Evolutionary conservation across 1,140 invertebrate species (phyloP), one percentile per base, ranked within the genome.

Genomic region (Drosophila melanica): DNA sequence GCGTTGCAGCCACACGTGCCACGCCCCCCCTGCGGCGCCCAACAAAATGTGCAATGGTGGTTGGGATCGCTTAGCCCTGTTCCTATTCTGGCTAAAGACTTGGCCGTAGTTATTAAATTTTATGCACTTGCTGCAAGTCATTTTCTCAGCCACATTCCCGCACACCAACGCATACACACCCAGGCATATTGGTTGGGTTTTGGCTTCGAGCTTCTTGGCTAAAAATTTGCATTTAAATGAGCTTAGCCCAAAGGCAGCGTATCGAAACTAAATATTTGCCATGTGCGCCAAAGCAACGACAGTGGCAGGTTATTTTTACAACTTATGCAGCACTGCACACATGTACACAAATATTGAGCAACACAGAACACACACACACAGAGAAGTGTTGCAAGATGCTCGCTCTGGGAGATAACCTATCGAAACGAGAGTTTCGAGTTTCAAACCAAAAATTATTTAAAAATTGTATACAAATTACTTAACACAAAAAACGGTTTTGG

Each of bases 291-390:
- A 18, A 58, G 58, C 47, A 64, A 37, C 41, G 70, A 47, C 77
- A 67, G 81, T 30, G 53, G 45, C 41, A 54, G 69, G 79, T 82
- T 89, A 87, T 87, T 87, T 82, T 87, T 87, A 87, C 84, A 87
- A 87, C 84, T 87, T 89, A 87, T 87, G 82, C 82, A 87, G 89
- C 84, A 87, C 68, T 87, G 84, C 82, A 89, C 82, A 87, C 82
- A 77, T 82, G 79, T 89, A 77, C 67, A 77, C 82, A 87, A 87
- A 87, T 71, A 87, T 87, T 87, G 58, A 82, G 67, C 57, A 20
- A 67, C 37, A 54, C 42, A 44, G n/a, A 64, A 11, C 30, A 41
- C 18, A 42, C 64, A 12, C 58, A 35, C 42, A 41, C 41, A 47
- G 20, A 27, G 3, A 68, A 47, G 18, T 39, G 54, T 33, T 18